Percentiles rank a stretch among this genome's conserved stretches.
phyloP scores from a whole-genome alignment of 2,888 invertebrate genomes.

The Corythucha ciliata region DNA sequence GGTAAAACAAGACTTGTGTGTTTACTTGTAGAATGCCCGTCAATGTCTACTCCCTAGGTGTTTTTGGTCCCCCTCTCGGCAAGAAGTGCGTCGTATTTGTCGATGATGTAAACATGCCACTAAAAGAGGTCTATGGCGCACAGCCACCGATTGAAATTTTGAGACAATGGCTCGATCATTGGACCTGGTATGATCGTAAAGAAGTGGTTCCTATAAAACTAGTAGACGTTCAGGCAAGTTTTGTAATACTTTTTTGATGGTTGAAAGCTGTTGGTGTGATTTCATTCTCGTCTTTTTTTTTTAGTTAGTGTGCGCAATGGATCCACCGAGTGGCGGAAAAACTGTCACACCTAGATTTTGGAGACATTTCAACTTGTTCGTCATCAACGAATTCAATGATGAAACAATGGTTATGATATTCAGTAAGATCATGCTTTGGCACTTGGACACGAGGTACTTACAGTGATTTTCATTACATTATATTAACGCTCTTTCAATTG shows the following conservation, averaged over 20 bases:
- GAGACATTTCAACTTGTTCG: constrained; percentile 73
- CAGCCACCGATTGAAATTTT: constrained; percentile 90
- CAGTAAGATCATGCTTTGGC: constrained; percentile 85
- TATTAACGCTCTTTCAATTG: no score
- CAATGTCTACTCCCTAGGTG: constrained; percentile 47
- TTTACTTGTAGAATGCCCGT: no score
- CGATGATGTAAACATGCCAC: constrained; percentile 93
- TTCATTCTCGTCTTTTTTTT: constrained; percentile 37
- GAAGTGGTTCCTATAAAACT: constrained; percentile 67
- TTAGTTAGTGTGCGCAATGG: constrained; percentile 79
- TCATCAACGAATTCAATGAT: constrained; percentile 84
- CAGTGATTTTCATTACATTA: no score
- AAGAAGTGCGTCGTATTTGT: constrained; percentile 85
- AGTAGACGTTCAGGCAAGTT: constrained; percentile 54
- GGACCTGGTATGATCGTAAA: constrained; percentile 77
- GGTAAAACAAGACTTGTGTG: constrained; percentile 44
- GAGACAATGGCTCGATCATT: constrained; percentile 81
- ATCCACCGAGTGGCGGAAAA: constrained; percentile 68
- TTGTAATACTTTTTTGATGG: not conserved
- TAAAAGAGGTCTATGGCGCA: constrained; percentile 80
- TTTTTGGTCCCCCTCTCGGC: constrained; percentile 85
- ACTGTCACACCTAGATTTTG: constrained; percentile 75
- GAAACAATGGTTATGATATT: constrained; percentile 75
- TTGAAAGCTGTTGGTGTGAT: not conserved
- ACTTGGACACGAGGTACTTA: constrained; percentile 83